Base-by-base conservation (phyloP, 1,140 invertebrate genomes). In the Protaetia brevitarsis region DNA sequence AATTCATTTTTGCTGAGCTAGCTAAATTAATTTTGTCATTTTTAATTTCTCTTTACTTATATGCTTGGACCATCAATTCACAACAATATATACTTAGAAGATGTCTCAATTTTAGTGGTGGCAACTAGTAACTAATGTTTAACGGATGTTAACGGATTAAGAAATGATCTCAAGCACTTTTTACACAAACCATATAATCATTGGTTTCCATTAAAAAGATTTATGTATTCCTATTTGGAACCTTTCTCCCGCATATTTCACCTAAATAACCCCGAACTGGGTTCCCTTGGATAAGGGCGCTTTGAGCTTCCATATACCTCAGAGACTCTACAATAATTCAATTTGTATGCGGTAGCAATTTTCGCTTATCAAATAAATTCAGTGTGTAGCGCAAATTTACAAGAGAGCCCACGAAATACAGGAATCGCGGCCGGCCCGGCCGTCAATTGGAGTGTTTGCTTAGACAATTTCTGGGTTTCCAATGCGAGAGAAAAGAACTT, bases 311-410 rank as follows among this genome's bases (percentile, higher is more conserved):
- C 19, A 23, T 51, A 19, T 23, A 51, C 11, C 19, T 51, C 41
- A 51, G 21, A 51, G 26, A 51, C 21, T 51, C 26, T 51, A 51
- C 41, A 51, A 51, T 51, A 51, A 19, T 51, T 51, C 41, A 51
- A 51, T 51, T 51, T 51, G 41, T 51, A 51, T 51, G 41, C 41
- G 41, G 41, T 16, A 37, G 34, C 41, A 51, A 51, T 51, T 51
- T 51, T 51, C 41, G 41, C 19, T 51, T 51, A 51, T 51, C 16
- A 51, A 51, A 51, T 51, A 51, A 51, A 51, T 51, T 51, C 26
- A 51, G 19, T 51, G 41, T 51, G 26, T 51, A 23, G 41, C 41
- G 41, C 41, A 16, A 51, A 51, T 51, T 51, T 51, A 51, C 41
- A 51, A 51, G 41, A 51, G 41, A 19, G 19, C 16, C 41, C 19